Conservation (phyloP, 2,113 vertebrate species). For the Plotosus lineatus region DNA sequence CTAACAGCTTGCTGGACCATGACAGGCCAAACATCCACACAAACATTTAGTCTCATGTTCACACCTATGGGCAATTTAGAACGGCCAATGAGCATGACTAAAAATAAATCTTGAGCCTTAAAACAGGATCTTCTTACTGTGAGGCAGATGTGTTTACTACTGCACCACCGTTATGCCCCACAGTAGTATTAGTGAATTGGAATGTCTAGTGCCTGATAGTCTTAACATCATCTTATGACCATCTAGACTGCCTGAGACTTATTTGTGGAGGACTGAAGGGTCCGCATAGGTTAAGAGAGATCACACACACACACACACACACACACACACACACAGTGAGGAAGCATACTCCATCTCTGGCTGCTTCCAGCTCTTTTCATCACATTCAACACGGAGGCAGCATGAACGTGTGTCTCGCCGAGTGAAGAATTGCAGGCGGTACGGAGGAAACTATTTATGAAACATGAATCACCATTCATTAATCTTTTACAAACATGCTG, state of each 20-base stretch:
- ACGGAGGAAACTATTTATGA: constrained; percentile 50
- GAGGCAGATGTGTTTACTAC: too few species aligned
- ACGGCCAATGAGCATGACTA: too few species aligned
- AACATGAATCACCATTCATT: constrained; percentile 54
- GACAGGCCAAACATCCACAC: too few species aligned
- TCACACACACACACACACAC: constrained; percentile 11
- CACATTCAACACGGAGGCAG: constrained; percentile 2
- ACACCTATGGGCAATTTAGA: too few species aligned
- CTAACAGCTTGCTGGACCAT: too few species aligned
- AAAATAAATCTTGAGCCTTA: too few species aligned
- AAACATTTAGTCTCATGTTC: too few species aligned
- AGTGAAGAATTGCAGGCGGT: constrained; percentile 46
- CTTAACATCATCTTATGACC: background rate
- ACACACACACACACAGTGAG: constrained; percentile 2
- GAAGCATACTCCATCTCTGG: constrained; percentile 23
- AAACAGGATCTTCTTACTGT: too few species aligned
- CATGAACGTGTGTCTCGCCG: constrained; percentile 16
- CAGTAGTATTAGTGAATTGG: background rate
- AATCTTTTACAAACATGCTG: constrained; percentile 50
- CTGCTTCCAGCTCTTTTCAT: constrained; percentile 30
- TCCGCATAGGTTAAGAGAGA: background rate
- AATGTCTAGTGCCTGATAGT: background rate
- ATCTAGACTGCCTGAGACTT: background rate
- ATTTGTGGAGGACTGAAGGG: background rate
- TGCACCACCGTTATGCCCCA: too few species aligned